Percentiles rank a stretch among this genome's conserved stretches.
Conservation (phyloP, 2,797 vertebrate species). For the Remorina albescens region DNA sequence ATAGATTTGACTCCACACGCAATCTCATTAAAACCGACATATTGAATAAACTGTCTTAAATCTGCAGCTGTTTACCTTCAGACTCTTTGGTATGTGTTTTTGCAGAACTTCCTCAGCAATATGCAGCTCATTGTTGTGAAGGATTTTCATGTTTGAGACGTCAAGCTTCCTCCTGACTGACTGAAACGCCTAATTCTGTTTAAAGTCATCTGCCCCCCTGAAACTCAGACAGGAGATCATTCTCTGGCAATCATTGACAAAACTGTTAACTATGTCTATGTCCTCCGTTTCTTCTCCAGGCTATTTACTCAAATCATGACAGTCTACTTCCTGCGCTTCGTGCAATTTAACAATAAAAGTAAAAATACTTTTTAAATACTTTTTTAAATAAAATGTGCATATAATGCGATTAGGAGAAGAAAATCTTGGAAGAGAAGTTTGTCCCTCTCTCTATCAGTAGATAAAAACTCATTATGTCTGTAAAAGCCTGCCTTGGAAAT, state of each 20-base stretch:
- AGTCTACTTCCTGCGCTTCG: slow-evolving; percentile 2
- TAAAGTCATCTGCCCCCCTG: neutral
- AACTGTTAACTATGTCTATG: too few species aligned
- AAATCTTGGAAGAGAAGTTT: too few species aligned
- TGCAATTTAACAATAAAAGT: slow-evolving; percentile 7
- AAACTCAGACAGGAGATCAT: neutral
- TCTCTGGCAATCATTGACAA: slow-evolving; percentile 30
- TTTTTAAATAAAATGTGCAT: neutral
- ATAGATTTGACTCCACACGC: too few species aligned
- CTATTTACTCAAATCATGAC: too few species aligned
- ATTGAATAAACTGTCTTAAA: neutral
- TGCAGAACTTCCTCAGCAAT: slow-evolving; percentile 65
- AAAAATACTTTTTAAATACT: too few species aligned
- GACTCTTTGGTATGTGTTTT: slow-evolving; percentile 64
- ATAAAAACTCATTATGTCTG: too few species aligned
- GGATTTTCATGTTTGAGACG: slow-evolving; percentile 57
- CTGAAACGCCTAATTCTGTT: too few species aligned
- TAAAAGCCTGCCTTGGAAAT: too few species aligned
- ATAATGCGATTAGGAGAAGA: neutral
- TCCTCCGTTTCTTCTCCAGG: too few species aligned
- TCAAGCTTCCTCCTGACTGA: neutral
- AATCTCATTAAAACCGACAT: neutral
- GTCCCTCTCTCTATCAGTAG: neutral
- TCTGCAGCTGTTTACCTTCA: slow-evolving; percentile 45
- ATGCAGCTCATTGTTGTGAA: slow-evolving; percentile 57